Conservation (phyloP, 2,888 invertebrate genomes). For the Yponomeuta malinellus region DNA sequence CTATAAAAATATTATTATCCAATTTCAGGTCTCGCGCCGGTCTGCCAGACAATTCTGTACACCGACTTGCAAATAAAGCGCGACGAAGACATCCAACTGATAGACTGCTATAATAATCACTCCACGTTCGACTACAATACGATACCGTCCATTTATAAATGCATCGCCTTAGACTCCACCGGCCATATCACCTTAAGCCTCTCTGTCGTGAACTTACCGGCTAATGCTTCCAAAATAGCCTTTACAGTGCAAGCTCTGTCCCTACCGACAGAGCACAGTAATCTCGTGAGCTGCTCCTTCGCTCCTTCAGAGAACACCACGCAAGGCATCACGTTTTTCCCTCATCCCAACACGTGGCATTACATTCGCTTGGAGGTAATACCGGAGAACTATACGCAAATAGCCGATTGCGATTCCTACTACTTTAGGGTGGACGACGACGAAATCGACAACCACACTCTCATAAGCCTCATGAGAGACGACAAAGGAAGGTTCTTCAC, state of each 20-base stretch:
- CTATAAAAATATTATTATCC: background rate
- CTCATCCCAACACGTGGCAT: conserved; percentile 77
- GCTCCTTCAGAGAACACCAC: conserved; percentile 55
- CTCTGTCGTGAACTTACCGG: conserved; percentile 51
- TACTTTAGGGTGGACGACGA: conserved; percentile 36
- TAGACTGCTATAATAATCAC: conserved; percentile 46
- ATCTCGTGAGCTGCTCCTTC: conserved; percentile 64
- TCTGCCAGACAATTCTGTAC: conserved; percentile 79
- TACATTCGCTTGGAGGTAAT: conserved; percentile 57
- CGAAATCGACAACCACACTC: conserved; percentile 41
- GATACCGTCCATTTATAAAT: conserved; percentile 63
- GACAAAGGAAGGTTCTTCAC: conserved; percentile 84
- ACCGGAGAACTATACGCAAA: conserved; percentile 35
- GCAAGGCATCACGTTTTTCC: conserved; percentile 63
- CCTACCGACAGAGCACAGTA: conserved; percentile 68
- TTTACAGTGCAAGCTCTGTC: conserved; percentile 72
- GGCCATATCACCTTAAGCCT: conserved; percentile 54
- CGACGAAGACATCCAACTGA: conserved; percentile 49
- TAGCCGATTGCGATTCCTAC: conserved; percentile 58
- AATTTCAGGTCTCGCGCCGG: conserved; percentile 79
- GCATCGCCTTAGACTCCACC: conserved; percentile 55
- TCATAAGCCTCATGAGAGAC: conserved; percentile 66
- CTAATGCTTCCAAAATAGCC: conserved; percentile 31
- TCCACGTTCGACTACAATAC: conserved; percentile 38
- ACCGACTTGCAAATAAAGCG: conserved; percentile 78